phyloP scores from a whole-genome alignment of 2,113 vertebrate species.

The Calidris pugnax region DNA sequence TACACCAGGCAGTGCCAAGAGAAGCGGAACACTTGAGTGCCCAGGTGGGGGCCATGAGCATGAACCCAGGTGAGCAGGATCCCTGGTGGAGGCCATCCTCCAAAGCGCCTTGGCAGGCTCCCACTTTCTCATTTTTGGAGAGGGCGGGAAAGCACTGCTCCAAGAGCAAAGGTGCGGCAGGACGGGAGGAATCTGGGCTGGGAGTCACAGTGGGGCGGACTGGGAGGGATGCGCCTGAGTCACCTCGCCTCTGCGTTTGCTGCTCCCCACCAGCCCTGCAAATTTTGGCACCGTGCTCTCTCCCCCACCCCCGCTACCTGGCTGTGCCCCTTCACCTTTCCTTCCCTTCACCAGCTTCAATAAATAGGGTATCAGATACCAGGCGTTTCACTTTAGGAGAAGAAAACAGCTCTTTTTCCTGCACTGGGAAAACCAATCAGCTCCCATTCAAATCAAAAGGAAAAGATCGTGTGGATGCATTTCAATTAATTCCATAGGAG shows the following conservation, averaged over 20 bases:
- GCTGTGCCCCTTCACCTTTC: background rate
- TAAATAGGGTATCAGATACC: background rate
- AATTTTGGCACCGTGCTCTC: background rate
- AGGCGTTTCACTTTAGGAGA: background rate
- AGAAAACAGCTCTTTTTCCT: background rate
- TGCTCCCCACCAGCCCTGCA: background rate
- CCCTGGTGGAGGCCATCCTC: background rate
- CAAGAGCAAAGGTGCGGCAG: background rate
- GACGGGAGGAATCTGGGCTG: background rate
- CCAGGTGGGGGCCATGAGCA: accelerated
- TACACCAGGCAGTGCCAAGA: background rate
- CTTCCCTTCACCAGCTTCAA: accelerated
- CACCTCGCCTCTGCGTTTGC: background rate
- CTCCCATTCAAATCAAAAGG: background rate
- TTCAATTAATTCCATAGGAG: background rate
- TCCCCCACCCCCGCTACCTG: background rate
- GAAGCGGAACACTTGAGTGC: accelerated
- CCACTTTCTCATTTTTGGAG: background rate
- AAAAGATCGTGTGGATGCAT: background rate
- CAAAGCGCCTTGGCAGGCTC: background rate
- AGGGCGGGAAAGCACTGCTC: background rate
- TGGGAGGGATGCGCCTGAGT: accelerated
- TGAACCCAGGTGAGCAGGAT: accelerated
- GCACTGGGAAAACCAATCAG: background rate
- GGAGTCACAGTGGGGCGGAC: background rate